Evolutionary conservation across 2,888 invertebrate genomes (phyloP).

Genomic region (Pristionchus japonicus): DNA sequence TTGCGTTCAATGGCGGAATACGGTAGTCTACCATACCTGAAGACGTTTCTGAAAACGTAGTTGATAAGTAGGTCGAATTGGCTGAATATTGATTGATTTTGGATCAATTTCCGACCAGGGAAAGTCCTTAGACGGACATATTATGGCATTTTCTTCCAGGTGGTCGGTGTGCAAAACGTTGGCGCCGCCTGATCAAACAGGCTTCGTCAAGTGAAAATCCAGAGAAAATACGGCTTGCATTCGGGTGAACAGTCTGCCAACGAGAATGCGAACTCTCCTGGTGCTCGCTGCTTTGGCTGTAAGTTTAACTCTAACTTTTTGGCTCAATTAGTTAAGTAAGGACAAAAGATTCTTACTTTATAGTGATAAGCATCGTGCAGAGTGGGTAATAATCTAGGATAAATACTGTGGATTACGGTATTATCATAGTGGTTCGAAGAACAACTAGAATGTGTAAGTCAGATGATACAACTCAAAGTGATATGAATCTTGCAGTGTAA

Average conservation of each 20-base stretch:
- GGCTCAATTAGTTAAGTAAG: not conserved
- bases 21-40: not conserved
- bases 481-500: too few relatives aligned
- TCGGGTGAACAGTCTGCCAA: not conserved
- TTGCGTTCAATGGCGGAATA: not conserved
- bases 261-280: conserved; percentile 22
- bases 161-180: not conserved
- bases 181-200: not conserved
- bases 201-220: not conserved
- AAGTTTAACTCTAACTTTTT: not conserved
- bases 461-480: too few relatives aligned
- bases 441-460: too few relatives aligned
- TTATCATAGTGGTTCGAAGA: too few relatives aligned
- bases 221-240: conserved; percentile 14
- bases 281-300: conserved; percentile 2
- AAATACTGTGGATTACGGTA: too few relatives aligned
- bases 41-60: not conserved
- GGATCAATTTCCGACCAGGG: not conserved
- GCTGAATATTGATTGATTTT: not conserved
- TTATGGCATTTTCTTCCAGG: not conserved
- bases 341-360: too few relatives aligned
- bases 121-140: not conserved
- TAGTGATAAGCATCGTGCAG: too few relatives aligned
- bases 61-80: not conserved
- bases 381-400: too few relatives aligned